Base-by-base conservation (phyloP, 1,140 invertebrate genomes). In the Micrasema minimum region DNA sequence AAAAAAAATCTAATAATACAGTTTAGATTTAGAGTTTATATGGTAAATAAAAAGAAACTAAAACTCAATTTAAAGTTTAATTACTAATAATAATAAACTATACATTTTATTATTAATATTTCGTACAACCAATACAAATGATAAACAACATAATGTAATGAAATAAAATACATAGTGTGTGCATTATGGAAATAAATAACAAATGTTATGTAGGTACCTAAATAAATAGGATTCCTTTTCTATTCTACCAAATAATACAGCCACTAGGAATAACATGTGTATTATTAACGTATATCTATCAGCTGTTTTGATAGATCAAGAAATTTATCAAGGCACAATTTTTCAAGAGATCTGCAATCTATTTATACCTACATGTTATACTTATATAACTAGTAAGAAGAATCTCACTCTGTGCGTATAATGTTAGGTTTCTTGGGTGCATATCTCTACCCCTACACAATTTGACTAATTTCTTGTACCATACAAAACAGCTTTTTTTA, bases 211-310 rank as follows among this genome's bases (percentile, higher is more conserved):
- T 31, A 31, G 3, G 3, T 31, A 31, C 26, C 26, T 4, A 31
- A 4, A 7, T 31, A 31, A 31, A 31, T 31, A 31, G 26, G 26
- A 31, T 31, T 31, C 26, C 43, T n/a, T n/a, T 46, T 2, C n/a
- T 46, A 46, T 46, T 31, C 51, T 55, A 55, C 51, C 22, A 55
- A 55, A 55, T 55, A 55, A 55, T 35, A 51, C 48, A 31, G 51
- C 22, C 51, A 31, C 51, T 14, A 23, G 22, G 26, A 55, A 55
- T 55, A 23, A 53, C 12, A 26, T 46, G 16, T 16, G n/a, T 16
- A 16, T 16, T 16, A n/a, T 1, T 46, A 46, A n/a, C n/a, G n/a
- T n/a, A n/a, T n/a, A 46, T n/a, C 5, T 16, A 14, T 23, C 20
- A 23, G 23, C 51, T 55, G 51, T n/a, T 55, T n/a, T 9, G 51